Percentiles rank a stretch among this genome's conserved stretches.
Evolutionary conservation across 2,888 invertebrate genomes (phyloP).

Genomic region (Cheilosia vulpina): DNA sequence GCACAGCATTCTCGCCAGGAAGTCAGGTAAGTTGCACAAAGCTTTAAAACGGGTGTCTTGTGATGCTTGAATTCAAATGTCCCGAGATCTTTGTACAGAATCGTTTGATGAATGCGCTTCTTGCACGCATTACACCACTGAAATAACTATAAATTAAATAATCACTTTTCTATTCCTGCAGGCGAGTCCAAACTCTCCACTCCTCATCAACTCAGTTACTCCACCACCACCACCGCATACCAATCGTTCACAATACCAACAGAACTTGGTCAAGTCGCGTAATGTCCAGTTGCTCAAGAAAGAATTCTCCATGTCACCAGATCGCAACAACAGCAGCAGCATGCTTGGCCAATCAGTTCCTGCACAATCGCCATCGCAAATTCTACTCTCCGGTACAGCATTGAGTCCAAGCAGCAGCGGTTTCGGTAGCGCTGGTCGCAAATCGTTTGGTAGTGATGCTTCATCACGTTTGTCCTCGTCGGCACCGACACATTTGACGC

Average conservation of each 20-base stretch:
- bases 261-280: conserved; percentile 80
- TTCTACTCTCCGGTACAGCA: conserved; percentile 82
- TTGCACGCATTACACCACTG: too few species aligned
- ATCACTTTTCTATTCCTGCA: conserved; percentile 50
- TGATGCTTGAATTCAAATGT: too few species aligned
- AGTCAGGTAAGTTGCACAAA: conserved; percentile 86
- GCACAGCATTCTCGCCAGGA: conserved; percentile 87
- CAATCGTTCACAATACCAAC: conserved; percentile 81
- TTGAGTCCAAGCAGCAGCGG: conserved; percentile 82
- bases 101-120: too few species aligned
- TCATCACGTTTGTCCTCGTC: conserved; percentile 92
- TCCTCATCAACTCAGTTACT: conserved; percentile 83
- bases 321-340: conserved; percentile 83
- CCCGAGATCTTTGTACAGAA: too few species aligned
- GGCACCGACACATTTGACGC: conserved; percentile 89
- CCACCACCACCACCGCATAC: conserved; percentile 83
- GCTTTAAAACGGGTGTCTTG: conserved; percentile 79
- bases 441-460: conserved; percentile 79
- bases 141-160: too few species aligned
- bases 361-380: conserved; percentile 85
- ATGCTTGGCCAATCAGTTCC: conserved; percentile 87
- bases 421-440: conserved; percentile 80
- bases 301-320: conserved; percentile 85
- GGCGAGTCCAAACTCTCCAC: conserved; percentile 85
- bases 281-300: conserved; percentile 85